phyloP scores from a whole-genome alignment of 2,888 invertebrate species.

The Tuta absoluta region DNA sequence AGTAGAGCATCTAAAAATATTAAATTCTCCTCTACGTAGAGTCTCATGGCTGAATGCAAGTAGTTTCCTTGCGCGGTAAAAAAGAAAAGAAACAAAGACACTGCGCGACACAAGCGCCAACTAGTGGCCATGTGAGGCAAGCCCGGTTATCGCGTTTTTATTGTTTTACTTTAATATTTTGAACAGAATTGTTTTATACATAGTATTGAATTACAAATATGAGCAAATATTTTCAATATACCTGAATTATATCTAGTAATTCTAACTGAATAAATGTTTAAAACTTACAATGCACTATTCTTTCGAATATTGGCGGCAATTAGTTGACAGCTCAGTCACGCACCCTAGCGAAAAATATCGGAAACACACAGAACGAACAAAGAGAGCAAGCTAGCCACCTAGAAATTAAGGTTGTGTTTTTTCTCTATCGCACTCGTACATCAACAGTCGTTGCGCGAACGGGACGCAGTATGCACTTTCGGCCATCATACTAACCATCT shows the following conservation, averaged over 20 bases:
- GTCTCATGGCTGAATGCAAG: not conserved
- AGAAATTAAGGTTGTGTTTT: slow-evolving; percentile 76
- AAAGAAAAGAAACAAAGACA: not conserved
- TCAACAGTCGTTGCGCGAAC: slow-evolving; percentile 49
- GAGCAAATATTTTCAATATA: too few relatives aligned
- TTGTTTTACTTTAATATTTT: not conserved
- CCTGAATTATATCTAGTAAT: not conserved
- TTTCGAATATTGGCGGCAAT: slow-evolving; percentile 44
- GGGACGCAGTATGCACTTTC: slow-evolving; percentile 68
- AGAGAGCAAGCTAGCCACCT: slow-evolving; percentile 75
- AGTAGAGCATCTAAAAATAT: slow-evolving; percentile 9
- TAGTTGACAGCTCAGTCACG: slow-evolving; percentile 41
- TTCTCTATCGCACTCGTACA: slow-evolving; percentile 61
- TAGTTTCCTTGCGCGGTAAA: not conserved
- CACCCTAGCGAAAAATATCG: slow-evolving; percentile 59
- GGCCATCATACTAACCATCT: slow-evolving; percentile 76
- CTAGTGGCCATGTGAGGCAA: not conserved
- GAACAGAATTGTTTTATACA: not conserved
- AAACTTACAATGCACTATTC: slow-evolving; percentile 28
- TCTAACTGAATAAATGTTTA: not conserved
- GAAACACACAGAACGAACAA: slow-evolving; percentile 63
- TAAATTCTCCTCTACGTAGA: not conserved
- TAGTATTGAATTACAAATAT: not conserved
- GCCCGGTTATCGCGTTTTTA: not conserved
- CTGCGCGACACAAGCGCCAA: slow-evolving; percentile 1